Evolutionary conservation across 2,113 vertebrate species (phyloP), one percentile per base, ranked within the genome.

Genomic region (Promerops cafer): DNA sequence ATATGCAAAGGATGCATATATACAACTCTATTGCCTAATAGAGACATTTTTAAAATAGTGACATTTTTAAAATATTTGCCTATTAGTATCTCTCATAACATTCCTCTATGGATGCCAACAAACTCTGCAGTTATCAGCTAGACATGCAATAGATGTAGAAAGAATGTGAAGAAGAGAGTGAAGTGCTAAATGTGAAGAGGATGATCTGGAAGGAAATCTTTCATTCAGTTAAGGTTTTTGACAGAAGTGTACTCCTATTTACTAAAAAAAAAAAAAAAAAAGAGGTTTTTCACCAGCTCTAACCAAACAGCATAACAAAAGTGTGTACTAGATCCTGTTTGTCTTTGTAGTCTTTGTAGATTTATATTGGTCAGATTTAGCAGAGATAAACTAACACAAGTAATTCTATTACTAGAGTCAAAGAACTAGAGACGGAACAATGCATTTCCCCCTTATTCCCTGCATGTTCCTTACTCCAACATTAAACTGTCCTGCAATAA

Each of bases 221-320:
- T 53, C 24, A 69, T 78, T 82, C 8, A 31, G 3, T 33, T 16
- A 40, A 22, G 21, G 3, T 14, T 49, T 80, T 78, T 74, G 33
- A 80, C 66, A 72, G 17, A n/a, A 61, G 23, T 31, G 2, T 35
- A 11, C 16, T 47, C 2, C 22, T 72, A 6, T 52, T 54, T 30
- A 39, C 7, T 1, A 7, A 33, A 37, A 28, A 26, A 27, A 26
- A 11, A 17, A 23, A 27, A 1, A 10, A 9, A 3, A 10, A 21
- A 45, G 1, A 28, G 9, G n/a, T n/a, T 69, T 93, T 70, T 86
- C 23, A 65, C 19, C 28, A 61, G 4, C 14, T 63, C 57, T 71
- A 26, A 47, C 7, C 39, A 80, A 78, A 64, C 3, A 61, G 14
- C 27, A 20, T 54, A 40, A 52, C 7, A 47, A 77, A 76, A 74